Evolutionary conservation across 2,113 vertebrate species (phyloP), one percentile per base, ranked within the genome.

Genomic region (Eurystomus gularis): DNA sequence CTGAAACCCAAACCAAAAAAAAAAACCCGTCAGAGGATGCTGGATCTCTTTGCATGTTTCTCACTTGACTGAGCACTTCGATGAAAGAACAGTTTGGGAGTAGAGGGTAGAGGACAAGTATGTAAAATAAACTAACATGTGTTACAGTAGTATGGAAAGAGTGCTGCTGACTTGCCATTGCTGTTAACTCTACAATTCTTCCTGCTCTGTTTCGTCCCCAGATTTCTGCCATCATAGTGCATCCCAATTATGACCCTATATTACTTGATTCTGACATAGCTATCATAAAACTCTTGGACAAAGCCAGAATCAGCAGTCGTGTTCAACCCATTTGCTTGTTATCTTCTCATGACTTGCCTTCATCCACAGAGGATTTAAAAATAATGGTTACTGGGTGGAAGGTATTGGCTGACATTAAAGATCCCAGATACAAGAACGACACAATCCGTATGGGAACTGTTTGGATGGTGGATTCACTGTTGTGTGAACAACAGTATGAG

Each of bases 401-500:
- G 60, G 97, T 99, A 7, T 55, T 99, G 80, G 96, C 98, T 4
- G 98, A 99, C 3, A 13, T 88, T 65, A 97, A 73, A 87, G 94
- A 97, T 21, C 96, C 97, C 0, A 65, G 95, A 26, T 98, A 97
- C 86, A 97, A 98, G 35, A 98, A 98, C 2, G 99, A 99, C 91
- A 98, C 94, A 5, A 98, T 99, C 35, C 99, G 98, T 68, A 99
- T 98, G 2, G 99, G 99, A 58, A 64, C 95, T 3, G 98, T 99
- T 91, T 97, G 95, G 66, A 98, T 99, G 33, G 98, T 98, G 33
- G 99, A 99, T 90, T 98, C 99, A 0, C 97, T 99, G 64, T 94
- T 98, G 40, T 99, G 99, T 71, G 99, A 99, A 97, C 98, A 99
- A 73, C 99, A 99, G 97, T 99, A 99, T 3, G 99, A 99, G 58